Base-by-base conservation (phyloP, 2,888 invertebrate species). In the Drosophila cognata region DNA sequence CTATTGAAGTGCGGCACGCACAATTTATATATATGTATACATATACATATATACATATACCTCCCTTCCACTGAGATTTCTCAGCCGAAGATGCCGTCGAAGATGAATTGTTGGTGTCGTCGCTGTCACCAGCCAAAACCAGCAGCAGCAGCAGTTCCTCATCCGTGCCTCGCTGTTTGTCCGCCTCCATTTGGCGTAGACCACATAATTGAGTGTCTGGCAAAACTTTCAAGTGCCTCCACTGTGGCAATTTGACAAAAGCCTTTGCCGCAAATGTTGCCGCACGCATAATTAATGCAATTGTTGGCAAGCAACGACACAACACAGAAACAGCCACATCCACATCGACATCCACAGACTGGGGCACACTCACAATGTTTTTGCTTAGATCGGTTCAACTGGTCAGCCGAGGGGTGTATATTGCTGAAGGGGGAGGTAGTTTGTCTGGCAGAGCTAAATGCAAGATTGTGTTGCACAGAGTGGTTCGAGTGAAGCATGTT, bases 1-100 rank as follows among this genome's bases (percentile, higher is more conserved):
- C 86, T 88, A 88, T 85, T 82, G 80, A 84, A 85, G 90, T 88
- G 90, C 70, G 72, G 80, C 90, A 84, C 86, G 90, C 88, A 84
- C 88, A 89, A 76, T 72, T 75, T 69, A 48, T 41, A 46, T 25
- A 21, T 18, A 18, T 8, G 8, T 38, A 18, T 38, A 38, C 4
- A 38, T 18, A 38, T 8, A 18, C 8, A 36, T 13, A 5, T 28
- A 43, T 41, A 13, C 3, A 21, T 21, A 4, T 31, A 50, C 25
- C 38, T 52, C 51, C 28, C 53, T 11, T 51, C 25, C 58, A n/a
- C 67, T 36, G 62, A 64, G 68, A 75, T 61, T 73, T 65, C 58
- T 25, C 63, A 50, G 46, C 35, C 63, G 35, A 60, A 46, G 58
- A 59, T 43, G 67, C 61, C 71, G 71, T 74, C 71, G 73, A 84